Percentiles rank a stretch among this genome's conserved stretches.
Conservation (phyloP, 2,888 invertebrate genomes). For the Agrochola lota region DNA sequence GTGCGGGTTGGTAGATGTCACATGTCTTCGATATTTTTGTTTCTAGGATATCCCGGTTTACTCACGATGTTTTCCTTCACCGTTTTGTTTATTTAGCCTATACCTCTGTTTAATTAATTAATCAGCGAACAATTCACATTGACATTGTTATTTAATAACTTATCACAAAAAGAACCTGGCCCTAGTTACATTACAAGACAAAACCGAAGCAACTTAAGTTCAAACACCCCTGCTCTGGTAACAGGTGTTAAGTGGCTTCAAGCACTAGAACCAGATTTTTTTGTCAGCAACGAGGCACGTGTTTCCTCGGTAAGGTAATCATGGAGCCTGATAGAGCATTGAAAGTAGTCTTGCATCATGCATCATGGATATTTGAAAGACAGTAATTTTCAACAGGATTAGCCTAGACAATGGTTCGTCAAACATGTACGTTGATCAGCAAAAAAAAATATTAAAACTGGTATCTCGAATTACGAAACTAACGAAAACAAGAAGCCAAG, state of each 20-base stretch:
- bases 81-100: too few species aligned
- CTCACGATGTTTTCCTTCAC: too few species aligned
- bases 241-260: conserved; percentile 27
- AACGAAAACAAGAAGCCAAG: too few species aligned
- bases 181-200: neutral
- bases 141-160: neutral
- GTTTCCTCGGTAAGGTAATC: conserved; percentile 46
- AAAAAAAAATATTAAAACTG: too few species aligned
- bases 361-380: neutral
- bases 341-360: neutral
- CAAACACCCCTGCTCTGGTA: conserved; percentile 30
- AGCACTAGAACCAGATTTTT: conserved; percentile 16
- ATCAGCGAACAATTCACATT: too few species aligned
- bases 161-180: neutral
- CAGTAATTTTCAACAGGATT: too few species aligned
- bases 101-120: too few species aligned
- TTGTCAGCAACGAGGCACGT: conserved; percentile 20
- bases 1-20: too few species aligned
- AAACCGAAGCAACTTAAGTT: conserved; percentile 20
- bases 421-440: neutral
- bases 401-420: neutral
- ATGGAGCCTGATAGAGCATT: conserved; percentile 2
- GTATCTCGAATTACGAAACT: too few species aligned
- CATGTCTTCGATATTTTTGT: too few species aligned
- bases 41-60: too few species aligned